Evolutionary conservation across 2,797 vertebrate species (phyloP), one percentile per base, ranked within the genome.

Genomic region (Rhabdomys pumilio): DNA sequence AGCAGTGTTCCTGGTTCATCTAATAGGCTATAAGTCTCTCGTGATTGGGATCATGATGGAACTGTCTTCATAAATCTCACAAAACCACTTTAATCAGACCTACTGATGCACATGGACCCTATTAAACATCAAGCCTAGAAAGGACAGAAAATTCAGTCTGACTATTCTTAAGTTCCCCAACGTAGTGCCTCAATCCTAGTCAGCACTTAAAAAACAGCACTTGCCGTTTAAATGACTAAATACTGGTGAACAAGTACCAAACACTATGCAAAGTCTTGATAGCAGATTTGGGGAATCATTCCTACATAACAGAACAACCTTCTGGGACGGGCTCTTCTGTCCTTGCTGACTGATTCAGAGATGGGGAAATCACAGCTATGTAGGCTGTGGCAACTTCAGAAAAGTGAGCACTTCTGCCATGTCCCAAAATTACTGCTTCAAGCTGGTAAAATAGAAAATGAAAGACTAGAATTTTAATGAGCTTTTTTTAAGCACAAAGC

Each of bases 151-250:
- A 75, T 47, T 15, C 53, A n/a, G 50, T 72, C 77, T 96, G 67
- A 69, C 69, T 89, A 80, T 91, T 97, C 41, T 97, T 96, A 85
- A 75, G 72, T 83, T 94, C 44, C 65, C 41, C 63, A 95, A 47
- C 15, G 80, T 53, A 81, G 34, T 94, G 47, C 13, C 59, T 96
- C 86, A 93, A 93, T 92, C 59, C 47, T 90, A 83, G 76, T 29
- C 73, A 24, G 59, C 63, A 96, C 57, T 89, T 67, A 82, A 93
- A 63, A 76, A 81, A 85, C 67, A 84, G 93, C 53, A 12, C 53
- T 20, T 38, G 47, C 19, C 22, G 3, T 67, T 85, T 61, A 47
- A 26, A 53, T 69, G 31, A 26, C 63, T 69, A 53, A 53, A 89
- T 72, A 94, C 91, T 29, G 24, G 63, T 89, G n/a, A 82, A 86